Base-by-base conservation (phyloP, 2,888 invertebrate genomes). In the Agrilus mali region DNA sequence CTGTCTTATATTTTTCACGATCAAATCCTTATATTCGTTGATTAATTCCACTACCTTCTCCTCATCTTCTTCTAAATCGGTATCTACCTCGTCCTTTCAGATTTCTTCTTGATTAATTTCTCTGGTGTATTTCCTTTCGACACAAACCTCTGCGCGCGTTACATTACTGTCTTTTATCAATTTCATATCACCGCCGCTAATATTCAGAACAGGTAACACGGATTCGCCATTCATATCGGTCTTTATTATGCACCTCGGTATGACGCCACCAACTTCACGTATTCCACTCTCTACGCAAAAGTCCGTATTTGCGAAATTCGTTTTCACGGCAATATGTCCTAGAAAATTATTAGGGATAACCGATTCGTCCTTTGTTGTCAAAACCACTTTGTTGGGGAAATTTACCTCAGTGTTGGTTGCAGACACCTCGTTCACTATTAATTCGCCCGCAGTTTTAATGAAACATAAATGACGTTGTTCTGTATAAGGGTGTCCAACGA, bases 231-330 rank as follows among this genome's bases (percentile, higher is more conserved):
- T 16, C 17, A 43, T 42, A 32, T 46, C 46, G 22, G 47, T 48
- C 16, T 22, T 33, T 15, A 51, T 41, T 16, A 51, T 13, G 32
- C 47, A 48, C 34, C 48, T 20, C 7, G 48, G 48, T 7, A 51
- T 42, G 31, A 44, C 7, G 12, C 34, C 38, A 15, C 45, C 47
- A 13, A 38, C 45, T 13, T 38, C 33, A 17, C 10, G 15, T 38
- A 14, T 8, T 27, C 16, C 27, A 12, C 17, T n/a, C n/a, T n/a
- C 20, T 37, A 17, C 15, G 16, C 42, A 15, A 42, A 42, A 36
- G 36, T 37, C 36, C 36, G 36, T 12, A 13, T 22, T 7, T 15
- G 36, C 15, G 3, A 35, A 22, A 16, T 34, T 38, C 8, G 6
- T 13, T 17, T 17, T 17, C 42, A 41, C 41, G 32, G 41, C 27